A percentile compares a stretch with the other conserved stretches of the same genome.
phyloP scores from a whole-genome alignment of 2,797 vertebrate genomes.

The Crocidura indochinensis region DNA sequence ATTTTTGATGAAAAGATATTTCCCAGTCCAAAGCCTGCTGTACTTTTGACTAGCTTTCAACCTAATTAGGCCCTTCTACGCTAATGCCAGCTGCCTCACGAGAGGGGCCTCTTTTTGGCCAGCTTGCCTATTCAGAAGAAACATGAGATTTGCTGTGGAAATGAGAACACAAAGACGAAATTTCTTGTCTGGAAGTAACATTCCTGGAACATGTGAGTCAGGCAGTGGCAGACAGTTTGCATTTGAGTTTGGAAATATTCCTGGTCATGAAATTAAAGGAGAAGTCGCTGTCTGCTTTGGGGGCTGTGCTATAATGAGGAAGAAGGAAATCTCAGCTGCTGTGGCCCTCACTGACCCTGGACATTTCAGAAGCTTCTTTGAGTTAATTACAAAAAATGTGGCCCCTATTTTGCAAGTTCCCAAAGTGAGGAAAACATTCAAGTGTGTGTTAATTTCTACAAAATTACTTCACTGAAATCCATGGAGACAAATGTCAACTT shows the following conservation, averaged over 20 bases:
- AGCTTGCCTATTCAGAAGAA: conserved; percentile 46
- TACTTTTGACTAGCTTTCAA: conserved; percentile 50
- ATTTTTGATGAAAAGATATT: conserved; percentile 76
- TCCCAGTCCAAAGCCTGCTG: conserved; percentile 17
- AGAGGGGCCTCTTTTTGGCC: neutral
- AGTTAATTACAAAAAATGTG: conserved; percentile 45
- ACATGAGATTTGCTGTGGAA: conserved; percentile 43
- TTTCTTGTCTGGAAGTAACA: conserved; percentile 66
- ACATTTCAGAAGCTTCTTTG: conserved; percentile 57
- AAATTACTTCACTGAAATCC: conserved; percentile 42
- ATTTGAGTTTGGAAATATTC: conserved; percentile 66
- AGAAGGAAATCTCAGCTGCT: neutral
- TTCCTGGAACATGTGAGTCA: conserved; percentile 68
- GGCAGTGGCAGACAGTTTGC: neutral
- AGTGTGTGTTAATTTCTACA: neutral
- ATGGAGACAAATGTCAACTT: neutral
- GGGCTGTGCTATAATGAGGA: neutral
- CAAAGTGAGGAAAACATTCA: conserved; percentile 61
- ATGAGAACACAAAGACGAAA: neutral
- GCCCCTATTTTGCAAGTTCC: conserved; percentile 67
- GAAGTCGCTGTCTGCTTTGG: neutral
- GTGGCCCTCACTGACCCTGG: neutral
- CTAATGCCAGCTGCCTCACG: neutral
- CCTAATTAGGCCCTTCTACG: conserved; percentile 60
- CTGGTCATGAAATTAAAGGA: neutral